Base-by-base conservation (phyloP, 2,888 invertebrate species). In the Periphyllus acericola region DNA sequence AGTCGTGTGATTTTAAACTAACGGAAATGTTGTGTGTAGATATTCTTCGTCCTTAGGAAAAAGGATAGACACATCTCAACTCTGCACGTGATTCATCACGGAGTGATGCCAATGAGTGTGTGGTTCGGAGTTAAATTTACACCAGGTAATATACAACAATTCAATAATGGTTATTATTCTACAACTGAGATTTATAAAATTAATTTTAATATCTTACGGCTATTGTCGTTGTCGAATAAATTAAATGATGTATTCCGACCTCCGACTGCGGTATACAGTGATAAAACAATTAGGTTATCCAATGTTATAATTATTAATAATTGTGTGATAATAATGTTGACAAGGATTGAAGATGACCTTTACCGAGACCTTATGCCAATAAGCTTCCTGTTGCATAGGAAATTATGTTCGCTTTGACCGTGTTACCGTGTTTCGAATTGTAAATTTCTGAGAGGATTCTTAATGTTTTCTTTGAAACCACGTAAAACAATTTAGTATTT, bases 71-170 rank as follows among this genome's bases (percentile, higher is more conserved):
- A 98, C 92, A 96, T 98, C 90, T 96, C 97, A 89, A 96, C 96
- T 17, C 94, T 98, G 80, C 98, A 98, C 92, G 98, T 98, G 88
- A 97, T 98, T 91, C 98, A 98, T 92, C 98, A 98, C 92, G 98
- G 98, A 90, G 96, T 97, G 91, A 98, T 98, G 98, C 98, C 98
- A 71, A 95, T 98, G 95, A 97, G 97, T 9, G 98, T 98, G 89
- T 98, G 98, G 98, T 97, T 98, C 92, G 98, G 98, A 83, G 97
- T 98, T 86, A 97, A 97, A 93, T 98, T 97, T 93, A 97, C 97
- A 46, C 97, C 98, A 91, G 96, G 96, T 95, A 92, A 92, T 21
- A 74, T 29, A 71, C 11, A 55, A 78, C 60, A 46, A 46, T 11
- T 25, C 5, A 79, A 34, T 9, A 6, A 1, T 19, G 0, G 17